phyloP scores from a whole-genome alignment of 2,888 invertebrate species.

The Heteropelma amictum region DNA sequence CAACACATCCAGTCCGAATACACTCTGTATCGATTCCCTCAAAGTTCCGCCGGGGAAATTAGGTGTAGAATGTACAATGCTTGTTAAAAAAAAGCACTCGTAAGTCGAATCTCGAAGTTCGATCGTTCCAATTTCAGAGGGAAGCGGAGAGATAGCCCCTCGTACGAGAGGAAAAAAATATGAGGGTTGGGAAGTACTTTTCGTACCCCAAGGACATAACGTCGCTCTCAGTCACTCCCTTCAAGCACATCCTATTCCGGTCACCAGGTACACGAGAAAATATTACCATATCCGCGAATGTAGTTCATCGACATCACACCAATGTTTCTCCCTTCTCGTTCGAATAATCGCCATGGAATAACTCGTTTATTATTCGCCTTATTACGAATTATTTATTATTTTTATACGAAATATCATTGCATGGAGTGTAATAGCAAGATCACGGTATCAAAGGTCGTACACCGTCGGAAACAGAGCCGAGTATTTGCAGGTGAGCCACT shows the following conservation, averaged over 20 bases:
- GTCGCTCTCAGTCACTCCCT: constrained; percentile 84
- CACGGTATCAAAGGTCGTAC: constrained; percentile 9
- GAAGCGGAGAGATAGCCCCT: constrained; percentile 84
- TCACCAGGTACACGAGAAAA: constrained; percentile 82
- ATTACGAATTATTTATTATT: background rate
- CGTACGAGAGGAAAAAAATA: constrained; percentile 79
- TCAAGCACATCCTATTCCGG: constrained; percentile 87
- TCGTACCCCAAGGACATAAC: constrained; percentile 72
- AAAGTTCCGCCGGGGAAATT: background rate
- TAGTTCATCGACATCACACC: constrained; percentile 12
- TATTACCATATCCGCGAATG: constrained; percentile 14
- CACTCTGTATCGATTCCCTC: no score
- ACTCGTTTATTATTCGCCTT: constrained; percentile 27
- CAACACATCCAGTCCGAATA: no score
- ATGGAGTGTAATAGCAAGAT: no score
- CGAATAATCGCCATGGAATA: background rate
- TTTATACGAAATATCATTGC: constrained; percentile 12
- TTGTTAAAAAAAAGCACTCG: background rate
- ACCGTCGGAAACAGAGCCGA: background rate
- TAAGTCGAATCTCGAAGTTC: constrained; percentile 22
- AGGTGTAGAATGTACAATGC: background rate
- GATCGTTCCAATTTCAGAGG: constrained; percentile 80
- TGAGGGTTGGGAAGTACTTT: constrained; percentile 79
- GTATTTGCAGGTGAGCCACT: constrained; percentile 22
- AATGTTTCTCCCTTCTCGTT: background rate